Base-by-base conservation (phyloP, 2,797 vertebrate species). In the Spinus olivaceus region DNA sequence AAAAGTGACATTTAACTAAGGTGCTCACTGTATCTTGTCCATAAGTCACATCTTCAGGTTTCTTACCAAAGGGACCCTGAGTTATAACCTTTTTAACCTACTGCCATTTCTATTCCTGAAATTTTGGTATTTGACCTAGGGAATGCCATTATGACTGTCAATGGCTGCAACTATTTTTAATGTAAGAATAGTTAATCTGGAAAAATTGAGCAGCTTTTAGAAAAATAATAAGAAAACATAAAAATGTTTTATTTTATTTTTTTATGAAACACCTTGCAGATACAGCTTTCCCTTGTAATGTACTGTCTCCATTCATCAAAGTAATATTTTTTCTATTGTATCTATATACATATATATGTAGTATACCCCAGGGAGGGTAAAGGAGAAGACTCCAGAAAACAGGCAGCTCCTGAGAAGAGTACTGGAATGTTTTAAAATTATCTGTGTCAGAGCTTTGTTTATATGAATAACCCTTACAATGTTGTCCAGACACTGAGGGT, bases 401-500 rank as follows among this genome's bases (percentile, higher is more conserved):
- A 59, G 15, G 6, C 6, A 61, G 14, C 14, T 81, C 12, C 24
- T 41, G 60, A 53, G 39, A 47, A 63, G 30, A 47, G 2, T 39
- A 27, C 10, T 37, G 4, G 10, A 14, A 9, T 49, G 14, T 21
- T 67, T 59, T 42, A 9, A 63, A 56, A 35, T 32, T n/a, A 18
- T 42, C 10, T 35, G 2, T 59, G 10, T 46, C 44, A 66, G 25
- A 51, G 2, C 7, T 22, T 56, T 60, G 8, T 61, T 90, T 76
- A 39, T 6, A 41, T 11, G 13, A 59, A 32, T 12, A 76, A 60
- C 6, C 3, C 2, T 10, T 47, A 13, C 7, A 54, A 35, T 14
- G 6, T 32, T 30, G 28, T 66, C 17, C 33, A 39, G 3, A 33
- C 11, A 5, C 15, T 2, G 1, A 23, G 3, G 3, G 2, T 24